Base-by-base conservation (phyloP, 2,888 invertebrate species). In the Pegoplata infirma region DNA sequence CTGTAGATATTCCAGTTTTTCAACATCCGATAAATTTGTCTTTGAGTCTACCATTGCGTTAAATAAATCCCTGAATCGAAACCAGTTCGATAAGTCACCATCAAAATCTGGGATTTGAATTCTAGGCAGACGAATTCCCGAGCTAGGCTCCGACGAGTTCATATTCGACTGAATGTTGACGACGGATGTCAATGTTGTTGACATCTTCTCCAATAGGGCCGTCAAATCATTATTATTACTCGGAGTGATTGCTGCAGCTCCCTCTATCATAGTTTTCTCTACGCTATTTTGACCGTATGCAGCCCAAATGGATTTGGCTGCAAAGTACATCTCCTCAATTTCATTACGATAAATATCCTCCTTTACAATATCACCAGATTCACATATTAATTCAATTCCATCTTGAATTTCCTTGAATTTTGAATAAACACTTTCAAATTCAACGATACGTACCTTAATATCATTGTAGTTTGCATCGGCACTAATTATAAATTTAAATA, bases 1-100 rank as follows among this genome's bases (percentile, higher is more conserved):
- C 17, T 76, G 76, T 23, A 76, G 28, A 46, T 81, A 73, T 44
- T 81, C 78, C 5, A 78, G 32, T 63, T 78, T 76, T 32, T 80
- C 72, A 3, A 77, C 32, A 32, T 72, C 40, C 14, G 72, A 71
- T 28, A 80, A 55, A 46, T 58, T 69, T 6, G 67, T 46, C 40
- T 64, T 68, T 7, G 40, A 63, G 21, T 81, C 72, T 8, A 81
- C 44, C 66, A 76, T 49, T 12, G 74, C 51, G 36, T 74, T 69
- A 47, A 73, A 81, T 7, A 76, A 68, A 58, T 73, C 78, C 10
- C 64, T 61, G 49, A 76, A 80, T 2, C 76, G 68, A 28, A 76
- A 55, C 73, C 80, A 80, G 4, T 74, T 44, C 8, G 47, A 25
- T 5, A 19, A 44, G n/a, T 28, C 51, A 1, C 74, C 76, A 36